These are phyloP conservation scores for Tenthredo mesomela DNA, from an alignment of 2,888 invertebrate genomes.

Conservation along the genomic window DNA sequence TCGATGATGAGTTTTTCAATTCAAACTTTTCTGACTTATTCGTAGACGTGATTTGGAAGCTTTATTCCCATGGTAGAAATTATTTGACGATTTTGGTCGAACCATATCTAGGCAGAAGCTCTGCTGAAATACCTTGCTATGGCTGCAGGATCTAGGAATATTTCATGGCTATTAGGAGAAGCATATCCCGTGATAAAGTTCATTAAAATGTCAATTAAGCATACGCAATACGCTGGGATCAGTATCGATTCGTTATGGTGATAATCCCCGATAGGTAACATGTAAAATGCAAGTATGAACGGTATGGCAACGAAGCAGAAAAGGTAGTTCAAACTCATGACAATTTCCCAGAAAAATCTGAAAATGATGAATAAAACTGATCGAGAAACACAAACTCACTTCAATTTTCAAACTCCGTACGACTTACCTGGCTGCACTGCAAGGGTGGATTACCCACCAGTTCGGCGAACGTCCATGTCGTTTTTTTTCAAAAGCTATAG, in stretches of 20 bases:
- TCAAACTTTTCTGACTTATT: no score
- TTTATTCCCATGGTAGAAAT: constrained; percentile 64
- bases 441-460: constrained; percentile 75
- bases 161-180: constrained; percentile 65
- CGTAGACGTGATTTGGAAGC: no score
- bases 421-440: constrained; percentile 69
- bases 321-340: constrained; percentile 68
- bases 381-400: neutral
- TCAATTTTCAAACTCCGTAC: neutral
- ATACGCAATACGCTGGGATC: constrained; percentile 63
- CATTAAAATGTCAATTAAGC: constrained; percentile 68
- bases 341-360: constrained; percentile 69
- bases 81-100: neutral
- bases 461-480: constrained; percentile 68
- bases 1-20: no score
- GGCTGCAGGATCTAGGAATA: constrained; percentile 65
- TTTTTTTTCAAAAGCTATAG: constrained; percentile 72
- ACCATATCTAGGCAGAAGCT: neutral
- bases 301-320: constrained; percentile 68
- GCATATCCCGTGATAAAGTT: constrained; percentile 67
- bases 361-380: constrained; percentile 1
- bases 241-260: constrained; percentile 56
- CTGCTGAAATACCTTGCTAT: constrained; percentile 62
- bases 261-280: neutral
- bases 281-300: constrained; percentile 64